These are phyloP conservation scores for Abramis brama DNA, from an alignment of 2,113 vertebrate species.

Conservation along the genomic window DNA sequence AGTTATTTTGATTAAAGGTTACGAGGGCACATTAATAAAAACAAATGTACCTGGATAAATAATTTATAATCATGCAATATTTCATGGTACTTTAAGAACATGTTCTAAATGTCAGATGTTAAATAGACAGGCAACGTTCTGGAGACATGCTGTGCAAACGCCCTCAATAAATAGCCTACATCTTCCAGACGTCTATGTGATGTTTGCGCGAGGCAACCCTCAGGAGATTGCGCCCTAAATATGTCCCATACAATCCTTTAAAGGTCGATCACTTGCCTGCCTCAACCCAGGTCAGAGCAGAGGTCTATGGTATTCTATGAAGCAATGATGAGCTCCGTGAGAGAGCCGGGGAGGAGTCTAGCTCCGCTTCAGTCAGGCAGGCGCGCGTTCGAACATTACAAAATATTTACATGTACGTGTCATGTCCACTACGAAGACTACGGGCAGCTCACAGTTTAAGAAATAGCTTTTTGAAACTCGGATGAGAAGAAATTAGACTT, in stretches of 20 bases:
- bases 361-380: not conserved
- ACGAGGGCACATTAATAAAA: too few species aligned
- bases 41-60: too few species aligned
- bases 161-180: not conserved
- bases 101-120: not conserved
- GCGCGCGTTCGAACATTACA: conserved; percentile 21
- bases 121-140: not conserved
- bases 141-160: not conserved
- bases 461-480: not conserved
- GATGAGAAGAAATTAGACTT: not conserved
- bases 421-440: not conserved
- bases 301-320: not conserved
- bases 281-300: conserved; percentile 7
- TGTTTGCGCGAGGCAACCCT: not conserved
- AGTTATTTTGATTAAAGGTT: too few species aligned
- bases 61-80: too few species aligned
- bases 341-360: not conserved
- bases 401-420: not conserved
- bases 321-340: not conserved
- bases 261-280: not conserved
- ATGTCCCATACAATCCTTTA: not conserved
- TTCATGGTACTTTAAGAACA: not conserved
- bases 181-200: not conserved
- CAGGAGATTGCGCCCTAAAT: not conserved
- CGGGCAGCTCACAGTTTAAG: not conserved